Base-by-base conservation (phyloP, 1,140 invertebrate species). In the Phortica variegata region DNA sequence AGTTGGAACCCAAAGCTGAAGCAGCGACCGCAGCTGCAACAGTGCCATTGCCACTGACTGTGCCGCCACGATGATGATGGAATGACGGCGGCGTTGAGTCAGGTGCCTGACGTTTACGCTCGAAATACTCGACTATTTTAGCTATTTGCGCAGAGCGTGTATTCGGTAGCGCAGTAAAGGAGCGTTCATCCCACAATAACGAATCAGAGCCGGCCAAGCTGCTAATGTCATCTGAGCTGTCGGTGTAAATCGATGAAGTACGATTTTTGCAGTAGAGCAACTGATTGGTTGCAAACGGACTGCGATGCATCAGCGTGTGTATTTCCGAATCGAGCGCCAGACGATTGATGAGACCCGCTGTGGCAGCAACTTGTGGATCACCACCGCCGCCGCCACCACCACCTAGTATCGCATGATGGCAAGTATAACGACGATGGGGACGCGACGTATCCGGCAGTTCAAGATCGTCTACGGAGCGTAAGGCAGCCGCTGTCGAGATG, bases 81-180 rank as follows among this genome's bases (percentile, higher is more conserved):
- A 60, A 44, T 21, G 63, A 62, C 6, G 68, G 56, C 37, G 65
- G 61, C 37, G 58, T 52, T 2, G 54, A 62, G 36, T 74, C 73
- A 54, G 55, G 47, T 54, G 20, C 74, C 37, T 78, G 79, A 15
- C 83, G 81, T 77, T 91, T 90, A 12, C 86, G 79, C 74, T 93
- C 90, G 66, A 93, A 92, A 70, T 92, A 93, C 54, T 93, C 89
- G 9, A 93, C 90, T 48, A 92, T 91, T 60, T 88, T 88, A 32
- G 87, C 86, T 39, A 93, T 92, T 79, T 91, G 83, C 50, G 83
- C 82, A 19, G 86, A 82, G 31, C 84, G 73, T 15, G 76, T 77
- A 49, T 75, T 78, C 9, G 74, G 75, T 40, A 77, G 54, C 45
- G 65, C 79, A 43, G 56, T 81, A 46, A 78, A 80, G 1, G 82